Evolutionary conservation across 2,888 invertebrate species (phyloP), one percentile per base, ranked within the genome.

Genomic region (Meiosimyza platycephala): DNA sequence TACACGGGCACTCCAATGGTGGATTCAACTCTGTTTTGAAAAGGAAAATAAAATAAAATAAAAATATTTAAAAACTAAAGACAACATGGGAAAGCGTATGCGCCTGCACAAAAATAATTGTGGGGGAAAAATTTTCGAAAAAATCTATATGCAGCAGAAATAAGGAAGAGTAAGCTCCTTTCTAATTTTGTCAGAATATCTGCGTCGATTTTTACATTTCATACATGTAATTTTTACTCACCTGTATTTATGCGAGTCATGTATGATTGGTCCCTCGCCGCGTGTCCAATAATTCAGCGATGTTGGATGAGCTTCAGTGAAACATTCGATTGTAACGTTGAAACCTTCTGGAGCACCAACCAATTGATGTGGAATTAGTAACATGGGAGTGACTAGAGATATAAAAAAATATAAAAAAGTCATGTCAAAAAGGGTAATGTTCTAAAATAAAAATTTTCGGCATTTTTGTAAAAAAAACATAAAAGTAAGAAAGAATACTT

Each of bases 291-390:
- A 95, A 88, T 95, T 95, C 74, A 96, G 89, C 18, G 96, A 96
- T 54, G 94, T 94, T 11, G 96, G 96, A 88, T 95, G 94, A n/a
- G 96, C 96, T 88, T 96, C 96, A 7, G 95, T 95, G 86, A 94
- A 93, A 85, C 96, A 96, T 88, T 96, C 95, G 78, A 96, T 89
- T 51, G 94, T 95, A 12, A 95, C 95, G 80, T 94, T 93, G 88
- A 93, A 94, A 80, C 93, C 93, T 75, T 94, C 89, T 1, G 95
- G 95, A 51, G 94, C 94, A 22, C 95, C 95, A 67, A 96, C 95
- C 79, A 96, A 89, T 87, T 96, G 96, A 88, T 96, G 94, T 59
- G 95, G 95, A 82, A 96, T 95, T 91, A 93, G 93, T 75, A 96
- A 89, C 95, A 95, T 95, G 55, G 96, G 96, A 3, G 96, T 94